These are phyloP conservation scores for Periplaneta americana DNA, from an alignment of 1,140 invertebrate genomes.

Conservation along the genomic window DNA sequence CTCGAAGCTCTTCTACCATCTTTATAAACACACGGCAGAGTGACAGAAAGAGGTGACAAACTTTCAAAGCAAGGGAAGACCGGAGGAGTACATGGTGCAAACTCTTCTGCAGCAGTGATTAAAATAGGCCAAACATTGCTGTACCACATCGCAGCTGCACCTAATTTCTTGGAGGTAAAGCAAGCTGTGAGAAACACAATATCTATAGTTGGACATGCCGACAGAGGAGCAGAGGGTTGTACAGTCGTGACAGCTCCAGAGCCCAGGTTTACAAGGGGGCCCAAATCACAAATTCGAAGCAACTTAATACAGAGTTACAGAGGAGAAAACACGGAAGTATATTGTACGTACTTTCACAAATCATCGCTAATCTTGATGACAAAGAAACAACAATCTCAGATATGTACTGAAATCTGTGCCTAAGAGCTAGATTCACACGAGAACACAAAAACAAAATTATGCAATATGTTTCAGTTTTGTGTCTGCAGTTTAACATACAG, in stretches of 20 bases:
- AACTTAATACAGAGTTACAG: too few species aligned
- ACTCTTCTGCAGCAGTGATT: neutral
- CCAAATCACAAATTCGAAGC: neutral
- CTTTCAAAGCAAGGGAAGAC: neutral
- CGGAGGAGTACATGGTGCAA: neutral
- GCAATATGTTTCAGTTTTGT: neutral
- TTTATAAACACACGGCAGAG: neutral
- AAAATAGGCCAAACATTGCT: neutral
- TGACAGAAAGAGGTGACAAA: neutral
- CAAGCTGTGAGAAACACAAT: neutral
- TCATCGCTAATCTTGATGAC: neutral
- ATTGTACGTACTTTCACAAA: neutral
- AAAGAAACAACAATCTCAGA: neutral
- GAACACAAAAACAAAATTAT: neutral
- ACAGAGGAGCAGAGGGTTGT: neutral
- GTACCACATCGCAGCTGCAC: neutral
- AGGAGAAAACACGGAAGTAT: neutral
- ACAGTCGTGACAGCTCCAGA: neutral
- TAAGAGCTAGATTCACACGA: neutral
- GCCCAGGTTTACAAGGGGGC: neutral
- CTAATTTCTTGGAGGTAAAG: neutral
- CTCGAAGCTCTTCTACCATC: neutral
- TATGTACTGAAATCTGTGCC: neutral
- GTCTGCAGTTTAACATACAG: neutral
- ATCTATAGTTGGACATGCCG: neutral